Conservation (phyloP, 2,797 vertebrate species). For the Micromesistius poutassou region DNA sequence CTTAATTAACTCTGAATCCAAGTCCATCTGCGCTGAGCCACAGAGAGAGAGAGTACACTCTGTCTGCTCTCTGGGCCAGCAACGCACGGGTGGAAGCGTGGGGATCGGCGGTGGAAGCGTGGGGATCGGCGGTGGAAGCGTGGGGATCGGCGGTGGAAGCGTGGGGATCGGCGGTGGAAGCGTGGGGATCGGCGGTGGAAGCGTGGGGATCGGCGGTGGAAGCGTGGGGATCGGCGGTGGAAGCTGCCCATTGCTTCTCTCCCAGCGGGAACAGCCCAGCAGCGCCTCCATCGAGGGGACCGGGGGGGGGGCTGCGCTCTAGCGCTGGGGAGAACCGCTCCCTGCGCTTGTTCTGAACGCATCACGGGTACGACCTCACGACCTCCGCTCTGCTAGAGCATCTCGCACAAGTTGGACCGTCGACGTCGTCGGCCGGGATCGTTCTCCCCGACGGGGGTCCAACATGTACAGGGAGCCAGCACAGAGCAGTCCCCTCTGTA, state of each 20-base stretch:
- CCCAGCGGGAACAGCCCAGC: too few species aligned
- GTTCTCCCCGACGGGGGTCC: not conserved
- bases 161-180: too few species aligned
- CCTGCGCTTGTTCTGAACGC: too few species aligned
- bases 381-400: too few species aligned
- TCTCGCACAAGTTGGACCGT: not conserved
- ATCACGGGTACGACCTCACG: too few species aligned
- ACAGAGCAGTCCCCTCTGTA: too few species aligned
- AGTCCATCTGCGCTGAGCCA: not conserved
- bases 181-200: not conserved
- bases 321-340: not conserved
- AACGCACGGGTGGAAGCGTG: too few species aligned
- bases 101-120: too few species aligned
- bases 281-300: not conserved
- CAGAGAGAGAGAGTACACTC: not conserved
- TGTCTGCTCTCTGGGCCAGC: not conserved
- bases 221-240: not conserved
- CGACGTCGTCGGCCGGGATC: not conserved
- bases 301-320: too few species aligned
- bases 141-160: not conserved
- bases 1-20: not conserved
- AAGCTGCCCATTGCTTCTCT: too few species aligned
- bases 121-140: too few species aligned
- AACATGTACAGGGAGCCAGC: too few species aligned
- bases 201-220: not conserved